Conservation (phyloP, 2,888 invertebrate species). For the Drosophila paranaensis region DNA sequence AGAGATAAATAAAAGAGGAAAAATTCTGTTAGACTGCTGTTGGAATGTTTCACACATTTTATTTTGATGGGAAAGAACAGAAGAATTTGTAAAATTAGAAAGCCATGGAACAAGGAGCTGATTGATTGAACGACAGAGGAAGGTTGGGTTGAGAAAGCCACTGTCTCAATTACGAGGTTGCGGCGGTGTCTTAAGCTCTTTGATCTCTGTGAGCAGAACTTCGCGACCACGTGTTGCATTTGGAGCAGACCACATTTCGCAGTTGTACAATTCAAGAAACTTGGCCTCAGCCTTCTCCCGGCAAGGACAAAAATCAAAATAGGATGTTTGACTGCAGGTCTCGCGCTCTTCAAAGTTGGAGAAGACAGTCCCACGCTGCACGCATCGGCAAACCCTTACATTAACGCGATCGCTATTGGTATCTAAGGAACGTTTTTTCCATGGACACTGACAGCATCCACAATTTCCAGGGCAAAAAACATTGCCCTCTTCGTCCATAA, state of each 20-base stretch:
- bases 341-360: constrained; percentile 43
- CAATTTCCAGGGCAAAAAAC: constrained; percentile 81
- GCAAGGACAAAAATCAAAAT: constrained; percentile 82
- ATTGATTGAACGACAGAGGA: neutral
- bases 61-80: constrained; percentile 21
- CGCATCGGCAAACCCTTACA: constrained; percentile 79
- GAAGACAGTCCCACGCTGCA: constrained; percentile 69
- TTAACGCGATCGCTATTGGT: constrained; percentile 60
- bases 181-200: constrained; percentile 46
- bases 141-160: neutral
- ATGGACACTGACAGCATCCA: constrained; percentile 81
- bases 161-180: neutral
- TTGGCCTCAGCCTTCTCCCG: constrained; percentile 82
- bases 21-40: constrained; percentile 38
- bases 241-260: constrained; percentile 72
- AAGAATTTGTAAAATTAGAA: neutral
- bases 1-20: constrained; percentile 38
- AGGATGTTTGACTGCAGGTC: constrained; percentile 60
- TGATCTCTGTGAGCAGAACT: constrained; percentile 63
- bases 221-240: constrained; percentile 50
- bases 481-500: constrained; percentile 70
- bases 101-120: constrained; percentile 35
- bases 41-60: constrained; percentile 15
- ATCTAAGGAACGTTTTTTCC: constrained; percentile 61
- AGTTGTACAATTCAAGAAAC: constrained; percentile 66